Conservation (phyloP, 1,140 invertebrate genomes). For the Bombus confusus region DNA sequence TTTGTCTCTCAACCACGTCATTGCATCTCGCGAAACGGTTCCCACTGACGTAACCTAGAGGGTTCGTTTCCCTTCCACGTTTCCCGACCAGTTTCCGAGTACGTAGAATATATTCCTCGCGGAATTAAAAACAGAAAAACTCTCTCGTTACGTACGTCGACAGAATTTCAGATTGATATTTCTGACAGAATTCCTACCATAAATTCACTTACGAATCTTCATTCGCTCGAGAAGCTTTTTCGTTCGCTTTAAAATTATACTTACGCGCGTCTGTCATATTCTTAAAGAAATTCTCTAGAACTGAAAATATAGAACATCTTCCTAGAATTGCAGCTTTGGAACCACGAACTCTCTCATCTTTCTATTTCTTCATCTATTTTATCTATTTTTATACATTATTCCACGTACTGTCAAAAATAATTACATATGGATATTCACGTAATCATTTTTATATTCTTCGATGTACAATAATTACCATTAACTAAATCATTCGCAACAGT, state of each 20-base stretch:
- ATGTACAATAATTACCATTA: not conserved
- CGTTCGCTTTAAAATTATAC: too few relatives aligned
- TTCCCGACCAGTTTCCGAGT: not conserved
- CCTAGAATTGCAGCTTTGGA: not conserved
- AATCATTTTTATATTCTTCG: not conserved
- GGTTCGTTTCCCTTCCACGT: not conserved
- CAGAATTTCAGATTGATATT: too few relatives aligned
- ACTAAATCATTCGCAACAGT: not conserved
- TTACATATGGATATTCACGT: not conserved
- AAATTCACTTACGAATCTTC: too few relatives aligned
- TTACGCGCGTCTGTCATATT: too few relatives aligned
- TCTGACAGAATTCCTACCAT: too few relatives aligned
- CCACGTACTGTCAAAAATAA: not conserved
- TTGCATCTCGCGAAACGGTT: slow-evolving; percentile 50
- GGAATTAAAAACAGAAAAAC: not conserved
- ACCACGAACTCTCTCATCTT: not conserved
- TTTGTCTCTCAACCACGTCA: slow-evolving; percentile 68
- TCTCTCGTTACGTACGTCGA: too few relatives aligned
- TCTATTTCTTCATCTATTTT: not conserved
- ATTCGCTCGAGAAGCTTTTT: too few relatives aligned
- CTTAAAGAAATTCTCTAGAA: not conserved
- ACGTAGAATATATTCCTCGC: not conserved
- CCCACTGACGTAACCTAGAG: slow-evolving; percentile 14
- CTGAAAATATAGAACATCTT: not conserved
- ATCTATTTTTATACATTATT: not conserved